phyloP scores from a whole-genome alignment of 2,888 invertebrate genomes.

The Venusia cambrica region DNA sequence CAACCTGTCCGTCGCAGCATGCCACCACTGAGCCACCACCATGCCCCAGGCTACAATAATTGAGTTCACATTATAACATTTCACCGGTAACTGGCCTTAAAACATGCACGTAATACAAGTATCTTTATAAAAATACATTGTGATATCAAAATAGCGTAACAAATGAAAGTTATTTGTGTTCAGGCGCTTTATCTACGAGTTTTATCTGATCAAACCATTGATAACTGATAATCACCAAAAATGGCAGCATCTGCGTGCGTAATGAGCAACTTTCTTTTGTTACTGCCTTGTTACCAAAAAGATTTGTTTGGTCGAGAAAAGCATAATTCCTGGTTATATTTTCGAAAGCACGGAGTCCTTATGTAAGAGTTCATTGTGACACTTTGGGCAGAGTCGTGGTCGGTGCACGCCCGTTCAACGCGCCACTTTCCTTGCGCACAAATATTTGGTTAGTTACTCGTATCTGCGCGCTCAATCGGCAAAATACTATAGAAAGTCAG shows the following conservation, averaged over 20 bases:
- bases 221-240: slow-evolving; percentile 33
- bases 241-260: slow-evolving; percentile 38
- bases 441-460: slow-evolving; percentile 67
- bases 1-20: slow-evolving; percentile 54
- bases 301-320: slow-evolving; percentile 58
- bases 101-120: slow-evolving; percentile 23
- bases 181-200: slow-evolving; percentile 7
- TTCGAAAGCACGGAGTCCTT: slow-evolving; percentile 77
- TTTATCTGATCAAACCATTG: slow-evolving; percentile 16
- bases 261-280: slow-evolving; percentile 57
- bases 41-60: slow-evolving; percentile 51
- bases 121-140: slow-evolving; percentile 3
- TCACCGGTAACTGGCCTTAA: slow-evolving; percentile 30
- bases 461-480: slow-evolving; percentile 30
- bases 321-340: slow-evolving; percentile 68
- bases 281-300: slow-evolving; percentile 45
- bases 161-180: neutral
- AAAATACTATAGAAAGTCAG: slow-evolving; percentile 33
- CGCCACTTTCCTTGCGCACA: slow-evolving; percentile 72
- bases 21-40: no score
- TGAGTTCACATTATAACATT: slow-evolving; percentile 34
- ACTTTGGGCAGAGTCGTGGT: slow-evolving; percentile 62
- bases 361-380: slow-evolving; percentile 80
- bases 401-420: slow-evolving; percentile 60
- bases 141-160: neutral